phyloP scores from a whole-genome alignment of 2,113 vertebrate species.

The Odontesthes bonariensis region DNA sequence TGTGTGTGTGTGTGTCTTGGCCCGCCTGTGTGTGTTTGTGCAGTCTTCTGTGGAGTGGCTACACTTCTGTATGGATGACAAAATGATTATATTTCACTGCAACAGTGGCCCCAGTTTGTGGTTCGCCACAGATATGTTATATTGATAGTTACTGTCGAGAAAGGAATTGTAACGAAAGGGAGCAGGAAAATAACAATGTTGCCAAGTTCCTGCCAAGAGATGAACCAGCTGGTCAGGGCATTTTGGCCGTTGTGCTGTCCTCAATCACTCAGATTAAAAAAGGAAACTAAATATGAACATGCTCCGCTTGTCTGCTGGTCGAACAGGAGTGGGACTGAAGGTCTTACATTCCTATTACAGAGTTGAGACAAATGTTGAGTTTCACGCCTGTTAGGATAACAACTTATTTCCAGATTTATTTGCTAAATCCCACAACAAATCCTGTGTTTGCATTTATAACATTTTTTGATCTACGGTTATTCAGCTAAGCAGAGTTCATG shows the following conservation, averaged over 20 bases:
- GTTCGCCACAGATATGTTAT: neutral
- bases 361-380: neutral
- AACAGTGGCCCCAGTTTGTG: neutral
- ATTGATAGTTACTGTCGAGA: neutral
- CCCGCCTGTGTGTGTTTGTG: neutral
- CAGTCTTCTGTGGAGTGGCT: constrained; percentile 2
- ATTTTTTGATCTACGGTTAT: constrained; percentile 31
- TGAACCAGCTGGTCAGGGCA: neutral
- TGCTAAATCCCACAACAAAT: constrained; percentile 9
- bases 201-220: neutral
- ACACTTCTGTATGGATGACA: constrained; percentile 19
- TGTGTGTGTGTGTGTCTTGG: constrained; percentile 21
- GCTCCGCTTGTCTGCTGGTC: too few relatives aligned
- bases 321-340: neutral
- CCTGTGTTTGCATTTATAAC: constrained; percentile 19
- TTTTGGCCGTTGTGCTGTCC: neutral
- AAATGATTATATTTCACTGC: neutral
- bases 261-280: neutral
- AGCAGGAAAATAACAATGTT: neutral
- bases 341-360: neutral
- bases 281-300: neutral
- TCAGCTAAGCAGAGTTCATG: constrained; percentile 17
- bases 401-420: constrained; percentile 20
- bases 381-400: neutral
- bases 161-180: neutral